Evolutionary conservation across 2,113 vertebrate genomes (phyloP), one percentile per base, ranked within the genome.

Genomic region (Seriola quinqueradiata): DNA sequence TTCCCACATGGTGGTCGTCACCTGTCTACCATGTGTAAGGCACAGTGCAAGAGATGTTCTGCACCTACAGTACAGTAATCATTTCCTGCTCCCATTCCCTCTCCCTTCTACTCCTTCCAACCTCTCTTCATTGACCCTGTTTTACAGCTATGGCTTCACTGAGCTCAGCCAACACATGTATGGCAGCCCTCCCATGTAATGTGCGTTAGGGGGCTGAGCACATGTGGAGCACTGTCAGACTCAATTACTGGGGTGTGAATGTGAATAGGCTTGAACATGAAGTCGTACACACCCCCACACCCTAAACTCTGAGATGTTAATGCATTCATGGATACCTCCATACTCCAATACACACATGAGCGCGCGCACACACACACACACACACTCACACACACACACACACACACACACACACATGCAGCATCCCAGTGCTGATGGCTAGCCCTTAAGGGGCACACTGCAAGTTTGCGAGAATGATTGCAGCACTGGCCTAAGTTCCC

Each of bases 191-290:
- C 5, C 52, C 58, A 70, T 71, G 70, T 82, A 40, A 36, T 60
- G 25, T 67, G 73, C 2, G 4, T 81, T 50, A 71, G 74, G 40
- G 69, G 13, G 60, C 6, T 0, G 17, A 71, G 12, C 54, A 79
- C 77, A 75, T 68, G 70, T 73, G 63, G 75, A 69, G 54, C 48
- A n/a, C 59, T 86, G 84, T 92, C 84, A 89, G 16, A 75, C 60
- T 38, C 70, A 70, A 57, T 87, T 75, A 82, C 32, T 75, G 25
- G 78, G 74, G 63, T 83, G 78, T 74, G 46, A 77, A 89, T 70
- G 44, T 70, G 68, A 84, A 76, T 5, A 50, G 66, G 17, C 74
- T 54, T 65, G 50, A 46, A 44, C 38, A 76, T 60, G 11, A 69
- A 64, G 17, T 79, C 34, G 0, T 25, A 23, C 36, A 58, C 48